Percentiles rank a stretch among this genome's conserved stretches.
Evolutionary conservation across 2,113 vertebrate species (phyloP).

Genomic region (Columba janthina): DNA sequence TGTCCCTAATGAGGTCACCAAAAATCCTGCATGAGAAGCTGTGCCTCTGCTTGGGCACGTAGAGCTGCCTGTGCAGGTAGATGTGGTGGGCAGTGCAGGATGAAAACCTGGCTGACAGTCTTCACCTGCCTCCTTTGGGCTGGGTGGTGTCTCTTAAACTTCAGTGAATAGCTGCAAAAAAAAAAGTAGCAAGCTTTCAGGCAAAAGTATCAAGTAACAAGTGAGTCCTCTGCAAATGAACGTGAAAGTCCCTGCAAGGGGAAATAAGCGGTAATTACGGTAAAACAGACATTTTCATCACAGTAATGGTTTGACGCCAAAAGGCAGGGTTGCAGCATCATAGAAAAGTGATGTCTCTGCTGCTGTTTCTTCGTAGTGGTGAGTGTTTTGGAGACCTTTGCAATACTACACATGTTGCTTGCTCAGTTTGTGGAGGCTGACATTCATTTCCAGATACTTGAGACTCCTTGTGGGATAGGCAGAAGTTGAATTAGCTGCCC

Average conservation of each 20-base stretch:
- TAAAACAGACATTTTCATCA: constrained; percentile 17
- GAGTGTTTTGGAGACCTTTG: neutral
- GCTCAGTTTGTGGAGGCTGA: neutral
- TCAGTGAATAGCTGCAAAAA: neutral
- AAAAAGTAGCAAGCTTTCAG: neutral
- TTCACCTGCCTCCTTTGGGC: neutral
- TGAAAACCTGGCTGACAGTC: neutral
- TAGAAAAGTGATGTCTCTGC: neutral
- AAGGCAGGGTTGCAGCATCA: neutral
- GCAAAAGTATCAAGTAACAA: neutral
- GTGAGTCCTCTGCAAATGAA: neutral
- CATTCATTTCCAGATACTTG: neutral
- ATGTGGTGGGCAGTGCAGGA: accelerated
- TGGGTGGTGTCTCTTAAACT: neutral
- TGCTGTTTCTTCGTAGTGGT: neutral
- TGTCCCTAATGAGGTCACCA: neutral
- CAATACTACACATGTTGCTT: neutral
- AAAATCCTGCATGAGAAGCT: neutral
- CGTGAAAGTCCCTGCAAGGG: neutral
- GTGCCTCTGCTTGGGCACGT: accelerated
- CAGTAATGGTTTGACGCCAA: neutral
- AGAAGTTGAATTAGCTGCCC: neutral
- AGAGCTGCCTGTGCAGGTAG: neutral
- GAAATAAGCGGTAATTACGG: constrained; percentile 36
- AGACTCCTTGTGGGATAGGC: neutral